Evolutionary conservation across 2,888 invertebrate genomes (phyloP), one percentile per base, ranked within the genome.

Genomic region (Escarpia spicata): DNA sequence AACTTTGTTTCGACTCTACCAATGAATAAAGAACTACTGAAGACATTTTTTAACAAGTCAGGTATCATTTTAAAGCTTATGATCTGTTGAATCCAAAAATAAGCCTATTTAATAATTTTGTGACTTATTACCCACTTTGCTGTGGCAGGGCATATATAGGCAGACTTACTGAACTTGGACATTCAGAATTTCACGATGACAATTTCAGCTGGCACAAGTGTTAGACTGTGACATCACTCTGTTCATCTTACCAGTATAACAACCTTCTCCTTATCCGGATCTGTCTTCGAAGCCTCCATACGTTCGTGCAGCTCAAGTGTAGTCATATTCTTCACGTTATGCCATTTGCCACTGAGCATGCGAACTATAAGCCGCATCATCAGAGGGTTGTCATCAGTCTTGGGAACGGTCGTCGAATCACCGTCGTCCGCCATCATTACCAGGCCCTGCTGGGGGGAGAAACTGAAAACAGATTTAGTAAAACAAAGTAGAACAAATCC

Each of bases 231-330:
- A 26, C 37, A 37, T 37, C 37, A 37, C 37, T 37, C 37, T 37
- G 37, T 37, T 75, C 75, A 0, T 75, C 75, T 75, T 75, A 75
- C 75, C 75, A 75, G 75, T 26, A 75, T 26, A 26, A 75, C 75
- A 75, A 75, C 75, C 75, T 75, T 75, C 75, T 75, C 75, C 75
- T 15, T 75, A 3, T 4, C 26, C 3, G 75, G 75, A 75, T 75
- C 75, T n/a, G 15, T 75, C 26, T 75, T n/a, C 19, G 75, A 15
- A 26, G 75, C 75, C 26, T 26, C 75, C 26, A 75, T 75, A 26
- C 75, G 75, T 75, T 75, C 75, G 19, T 75, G 75, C n/a, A 75
- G 19, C 75, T 75, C 75, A 75, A 75, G 75, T 75, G 75, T 75
- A 15, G 75, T 75, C 75, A 75, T 75, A 6, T 75, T 75, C 75